A percentile compares a stretch with the other conserved stretches of the same genome.
Conservation (phyloP, 1,140 invertebrate species). For the Acromyrmex charruanus region DNA sequence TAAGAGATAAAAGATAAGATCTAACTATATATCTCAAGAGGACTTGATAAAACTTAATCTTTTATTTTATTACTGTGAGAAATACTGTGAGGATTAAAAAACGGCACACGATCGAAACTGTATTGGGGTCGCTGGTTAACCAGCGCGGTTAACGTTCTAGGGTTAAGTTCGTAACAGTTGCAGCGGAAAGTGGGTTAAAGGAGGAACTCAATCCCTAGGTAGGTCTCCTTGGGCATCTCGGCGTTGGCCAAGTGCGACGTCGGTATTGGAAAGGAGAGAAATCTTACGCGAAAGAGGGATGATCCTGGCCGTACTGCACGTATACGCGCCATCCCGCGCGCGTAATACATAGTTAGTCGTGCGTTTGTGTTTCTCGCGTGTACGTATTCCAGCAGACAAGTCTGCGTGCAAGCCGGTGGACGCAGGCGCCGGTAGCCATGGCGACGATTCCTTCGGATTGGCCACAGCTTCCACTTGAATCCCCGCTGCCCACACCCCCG, state of each 20-base stretch:
- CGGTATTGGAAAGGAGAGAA: constrained; percentile 51
- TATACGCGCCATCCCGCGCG: constrained; percentile 36
- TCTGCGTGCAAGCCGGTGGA: constrained; percentile 77
- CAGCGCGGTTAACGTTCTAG: neutral
- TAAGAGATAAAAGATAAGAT: neutral
- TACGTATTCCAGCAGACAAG: constrained; percentile 63
- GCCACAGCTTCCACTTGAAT: constrained; percentile 85
- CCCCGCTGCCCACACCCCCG: constrained; percentile 79
- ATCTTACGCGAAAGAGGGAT: constrained; percentile 1
- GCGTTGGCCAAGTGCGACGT: neutral
- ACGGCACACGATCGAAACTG: neutral
- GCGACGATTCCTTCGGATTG: constrained; percentile 86
- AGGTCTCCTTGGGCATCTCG: constrained; percentile 32
- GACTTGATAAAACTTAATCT: neutral
- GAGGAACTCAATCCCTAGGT: constrained; percentile 26
- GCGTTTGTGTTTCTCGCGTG: constrained; percentile 55
- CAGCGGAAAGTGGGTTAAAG: constrained; percentile 68
- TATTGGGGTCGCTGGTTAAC: neutral
- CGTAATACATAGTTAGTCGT: constrained; percentile 49
- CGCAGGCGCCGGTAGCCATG: constrained; percentile 85
- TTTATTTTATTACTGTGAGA: neutral
- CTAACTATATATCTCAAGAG: neutral
- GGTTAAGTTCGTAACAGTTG: constrained; percentile 58
- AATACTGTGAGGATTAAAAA: neutral
- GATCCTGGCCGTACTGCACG: constrained; percentile 17